Conservation (phyloP, 2,888 invertebrate species). For the Smittia aterrima region DNA sequence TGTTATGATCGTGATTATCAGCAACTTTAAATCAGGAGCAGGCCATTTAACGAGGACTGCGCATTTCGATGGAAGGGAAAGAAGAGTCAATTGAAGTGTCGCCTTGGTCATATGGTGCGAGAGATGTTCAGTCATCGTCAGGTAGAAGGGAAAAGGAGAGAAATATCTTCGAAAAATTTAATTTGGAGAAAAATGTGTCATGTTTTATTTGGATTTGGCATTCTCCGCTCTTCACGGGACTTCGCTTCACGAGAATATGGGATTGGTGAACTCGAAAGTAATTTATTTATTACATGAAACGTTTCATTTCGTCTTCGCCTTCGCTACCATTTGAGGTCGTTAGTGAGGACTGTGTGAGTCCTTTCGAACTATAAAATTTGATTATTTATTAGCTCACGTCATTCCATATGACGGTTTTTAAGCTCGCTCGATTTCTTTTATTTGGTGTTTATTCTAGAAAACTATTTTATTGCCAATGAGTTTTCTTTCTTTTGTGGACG, state of each 20-base stretch:
- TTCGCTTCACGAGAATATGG: not conserved
- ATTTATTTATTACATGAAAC: not conserved
- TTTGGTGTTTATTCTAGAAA: not conserved
- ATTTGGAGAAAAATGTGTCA: constrained; percentile 13
- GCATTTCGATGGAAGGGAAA: not conserved
- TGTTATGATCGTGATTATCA: constrained; percentile 41
- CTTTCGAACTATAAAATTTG: constrained; percentile 28
- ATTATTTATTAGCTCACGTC: constrained; percentile 38
- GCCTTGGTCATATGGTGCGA: constrained; percentile 17
- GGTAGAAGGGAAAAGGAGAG: constrained; percentile 21
- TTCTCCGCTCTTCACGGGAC: not conserved
- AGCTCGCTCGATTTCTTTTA: constrained; percentile 1
- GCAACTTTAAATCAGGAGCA: constrained; percentile 28
- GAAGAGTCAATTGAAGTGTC: not conserved
- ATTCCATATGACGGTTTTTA: constrained; percentile 33
- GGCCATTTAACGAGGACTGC: constrained; percentile 20
- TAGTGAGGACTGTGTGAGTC: not conserved
- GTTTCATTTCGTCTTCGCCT: too few species aligned
- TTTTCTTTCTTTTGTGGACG: too few species aligned
- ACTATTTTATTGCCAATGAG: too few species aligned
- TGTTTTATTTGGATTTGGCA: not conserved
- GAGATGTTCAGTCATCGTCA: too few species aligned
- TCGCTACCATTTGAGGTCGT: not conserved
- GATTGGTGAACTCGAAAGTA: not conserved
- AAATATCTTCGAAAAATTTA: not conserved